Conservation (phyloP, 2,113 vertebrate genomes). For the Poeciliopsis turrubarensis region DNA sequence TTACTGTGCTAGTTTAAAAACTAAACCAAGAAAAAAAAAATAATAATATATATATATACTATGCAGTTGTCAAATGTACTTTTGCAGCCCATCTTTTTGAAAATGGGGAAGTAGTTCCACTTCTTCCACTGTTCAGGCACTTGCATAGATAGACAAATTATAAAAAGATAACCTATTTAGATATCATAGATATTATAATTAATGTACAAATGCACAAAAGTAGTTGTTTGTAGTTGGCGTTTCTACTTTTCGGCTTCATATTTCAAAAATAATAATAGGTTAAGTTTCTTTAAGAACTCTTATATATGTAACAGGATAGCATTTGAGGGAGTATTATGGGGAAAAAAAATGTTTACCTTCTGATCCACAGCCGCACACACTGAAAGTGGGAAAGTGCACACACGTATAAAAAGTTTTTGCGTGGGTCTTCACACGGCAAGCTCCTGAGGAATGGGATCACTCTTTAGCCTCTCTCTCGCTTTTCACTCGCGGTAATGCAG, state of each 20-base stretch:
- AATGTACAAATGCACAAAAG: neutral
- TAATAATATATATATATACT: neutral
- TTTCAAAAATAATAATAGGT: neutral
- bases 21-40: neutral
- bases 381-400: constrained; percentile 20
- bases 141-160: too few relatives aligned
- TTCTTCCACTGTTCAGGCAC: too few relatives aligned
- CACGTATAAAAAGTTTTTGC: constrained; percentile 15
- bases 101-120: too few relatives aligned
- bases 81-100: too few relatives aligned
- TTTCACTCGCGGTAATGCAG: constrained; percentile 44
- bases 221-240: neutral
- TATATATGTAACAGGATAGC: too few relatives aligned
- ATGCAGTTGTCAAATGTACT: neutral
- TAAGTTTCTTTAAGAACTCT: neutral
- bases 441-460: constrained; percentile 38
- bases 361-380: constrained; percentile 20
- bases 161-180: neutral
- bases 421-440: constrained; percentile 40
- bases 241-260: neutral
- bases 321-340: neutral
- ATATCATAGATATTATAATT: neutral
- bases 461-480: constrained; percentile 10
- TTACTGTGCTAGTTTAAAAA: neutral
- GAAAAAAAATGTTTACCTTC: neutral